These are phyloP conservation scores for Psilopogon haemacephalus DNA, from an alignment of 2,113 vertebrate genomes.

Conservation along the genomic window DNA sequence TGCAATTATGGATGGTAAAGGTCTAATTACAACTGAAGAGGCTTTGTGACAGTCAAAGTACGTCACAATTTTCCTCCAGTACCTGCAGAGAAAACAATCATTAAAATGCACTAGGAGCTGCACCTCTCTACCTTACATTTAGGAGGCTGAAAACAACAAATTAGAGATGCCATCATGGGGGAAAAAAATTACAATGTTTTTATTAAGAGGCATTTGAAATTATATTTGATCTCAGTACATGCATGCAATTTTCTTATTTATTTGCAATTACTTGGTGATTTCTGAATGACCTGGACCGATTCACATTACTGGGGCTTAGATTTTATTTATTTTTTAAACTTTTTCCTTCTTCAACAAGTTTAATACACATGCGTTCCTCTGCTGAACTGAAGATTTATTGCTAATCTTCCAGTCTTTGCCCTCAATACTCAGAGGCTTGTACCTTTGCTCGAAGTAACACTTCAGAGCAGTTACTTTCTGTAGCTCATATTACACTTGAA, in stretches of 20 bases:
- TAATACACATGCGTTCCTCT: not conserved
- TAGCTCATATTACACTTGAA: not conserved
- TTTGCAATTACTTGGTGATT: not conserved
- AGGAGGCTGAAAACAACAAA: not conserved
- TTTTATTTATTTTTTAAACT: not conserved
- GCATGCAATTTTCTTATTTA: not conserved
- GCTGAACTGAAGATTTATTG: not conserved
- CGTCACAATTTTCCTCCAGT: not conserved
- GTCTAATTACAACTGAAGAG: conserved; percentile 1
- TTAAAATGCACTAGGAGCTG: not conserved
- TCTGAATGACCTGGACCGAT: not conserved
- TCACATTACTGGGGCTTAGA: not conserved
- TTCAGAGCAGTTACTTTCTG: not conserved
- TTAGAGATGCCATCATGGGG: not conserved
- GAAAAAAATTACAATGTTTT: not conserved
- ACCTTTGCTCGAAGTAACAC: not conserved
- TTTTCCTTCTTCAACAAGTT: not conserved
- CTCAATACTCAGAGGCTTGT: not conserved
- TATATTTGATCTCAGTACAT: not conserved
- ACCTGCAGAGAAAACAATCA: not conserved
- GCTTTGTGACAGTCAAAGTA: conserved; percentile 1
- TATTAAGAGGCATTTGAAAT: not conserved
- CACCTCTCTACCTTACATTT: not conserved
- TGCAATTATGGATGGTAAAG: conserved; percentile 9
- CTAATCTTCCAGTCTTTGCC: not conserved